A percentile compares a stretch with the other conserved stretches of the same genome.
phyloP scores from a whole-genome alignment of 2,113 vertebrate genomes.

The Gymnocephalus cernua region DNA sequence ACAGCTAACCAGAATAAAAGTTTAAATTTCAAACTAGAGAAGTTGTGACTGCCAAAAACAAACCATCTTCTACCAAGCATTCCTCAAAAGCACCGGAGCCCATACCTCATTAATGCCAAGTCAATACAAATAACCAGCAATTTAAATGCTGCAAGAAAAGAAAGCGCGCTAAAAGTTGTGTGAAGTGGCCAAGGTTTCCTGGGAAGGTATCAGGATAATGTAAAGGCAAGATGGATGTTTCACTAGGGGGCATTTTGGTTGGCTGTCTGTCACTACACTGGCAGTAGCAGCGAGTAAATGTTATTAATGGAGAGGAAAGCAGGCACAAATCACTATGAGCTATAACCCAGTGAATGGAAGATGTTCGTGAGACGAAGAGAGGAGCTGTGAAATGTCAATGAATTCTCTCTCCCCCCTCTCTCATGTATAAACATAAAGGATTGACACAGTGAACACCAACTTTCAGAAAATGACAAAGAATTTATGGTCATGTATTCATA shows the following conservation, averaged over 20 bases:
- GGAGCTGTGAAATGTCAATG: conserved; percentile 44
- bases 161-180: conserved; percentile 33
- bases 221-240: conserved; percentile 62
- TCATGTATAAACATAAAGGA: conserved; percentile 54
- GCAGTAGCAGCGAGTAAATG: conserved; percentile 65
- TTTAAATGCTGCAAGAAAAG: conserved; percentile 27
- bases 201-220: conserved; percentile 55
- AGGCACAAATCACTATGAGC: conserved; percentile 72
- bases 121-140: conserved; percentile 23
- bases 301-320: conserved; percentile 69
- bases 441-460: background rate
- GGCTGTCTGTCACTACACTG: conserved; percentile 64
- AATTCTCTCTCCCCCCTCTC: background rate
- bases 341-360: conserved; percentile 56
- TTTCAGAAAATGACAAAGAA: conserved; percentile 32
- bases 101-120: conserved; percentile 15
- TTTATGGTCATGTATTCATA: background rate
- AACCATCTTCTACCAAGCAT: background rate
- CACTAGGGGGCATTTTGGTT: conserved; percentile 64
- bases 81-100: conserved; percentile 7
- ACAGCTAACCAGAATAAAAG: background rate
- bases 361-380: conserved; percentile 35
- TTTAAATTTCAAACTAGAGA: background rate
- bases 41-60: background rate
- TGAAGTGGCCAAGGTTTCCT: conserved; percentile 45